These are phyloP conservation scores for Chymomyza costata DNA, from an alignment of 1,140 invertebrate genomes.

Conservation along the genomic window DNA sequence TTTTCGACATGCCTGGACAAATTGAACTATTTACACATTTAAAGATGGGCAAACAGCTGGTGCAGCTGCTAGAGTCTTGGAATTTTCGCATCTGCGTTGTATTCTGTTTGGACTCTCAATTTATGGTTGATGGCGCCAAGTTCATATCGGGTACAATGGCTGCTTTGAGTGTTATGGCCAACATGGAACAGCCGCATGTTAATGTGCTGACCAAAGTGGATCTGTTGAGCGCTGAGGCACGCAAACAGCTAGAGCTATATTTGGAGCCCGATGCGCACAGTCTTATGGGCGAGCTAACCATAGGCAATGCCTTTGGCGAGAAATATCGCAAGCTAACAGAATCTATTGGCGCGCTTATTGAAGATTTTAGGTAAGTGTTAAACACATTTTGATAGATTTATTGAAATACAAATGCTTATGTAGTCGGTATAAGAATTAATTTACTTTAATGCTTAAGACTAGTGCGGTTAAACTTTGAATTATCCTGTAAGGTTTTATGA, in stretches of 20 bases:
- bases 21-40: slow-evolving; percentile 99
- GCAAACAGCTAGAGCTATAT: slow-evolving; percentile 88
- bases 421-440: too few species aligned
- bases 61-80: slow-evolving; percentile 88
- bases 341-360: slow-evolving; percentile 87
- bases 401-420: too few species aligned
- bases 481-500: too few species aligned
- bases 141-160: slow-evolving; percentile 96
- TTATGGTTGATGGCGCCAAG: slow-evolving; percentile 96
- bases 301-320: slow-evolving; percentile 81
- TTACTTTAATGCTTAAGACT: too few species aligned
- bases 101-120: slow-evolving; percentile 96
- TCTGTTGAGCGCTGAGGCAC: slow-evolving; percentile 87
- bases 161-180: slow-evolving; percentile 96
- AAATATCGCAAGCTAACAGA: slow-evolving; percentile 88
- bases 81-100: slow-evolving; percentile 94
- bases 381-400: too few species aligned
- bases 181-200: slow-evolving; percentile 94
- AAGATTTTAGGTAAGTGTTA: slow-evolving; percentile 82
- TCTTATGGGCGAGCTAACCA: slow-evolving; percentile 80
- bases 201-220: slow-evolving; percentile 98
- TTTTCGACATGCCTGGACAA: slow-evolving; percentile 99
- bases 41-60: slow-evolving; percentile 89
- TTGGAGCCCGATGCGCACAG: slow-evolving; percentile 89
- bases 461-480: too few species aligned